These are phyloP conservation scores for Drosophila arawakana DNA, from an alignment of 1,140 invertebrate genomes.

Conservation along the genomic window DNA sequence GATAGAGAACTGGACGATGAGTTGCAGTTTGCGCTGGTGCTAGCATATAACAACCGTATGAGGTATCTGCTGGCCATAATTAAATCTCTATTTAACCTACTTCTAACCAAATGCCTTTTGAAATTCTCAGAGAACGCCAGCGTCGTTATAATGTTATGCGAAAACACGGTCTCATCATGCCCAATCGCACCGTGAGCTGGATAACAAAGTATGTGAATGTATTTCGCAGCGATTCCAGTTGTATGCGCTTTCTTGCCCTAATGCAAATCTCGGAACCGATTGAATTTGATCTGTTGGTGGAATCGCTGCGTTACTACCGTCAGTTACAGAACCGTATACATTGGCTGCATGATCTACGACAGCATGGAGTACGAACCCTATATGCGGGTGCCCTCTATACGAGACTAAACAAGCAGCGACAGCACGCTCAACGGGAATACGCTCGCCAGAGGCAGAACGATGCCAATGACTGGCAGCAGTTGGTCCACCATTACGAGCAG, in stretches of 20 bases:
- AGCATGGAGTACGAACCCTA: conserved; percentile 89
- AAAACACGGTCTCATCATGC: conserved; percentile 91
- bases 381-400: conserved; percentile 88
- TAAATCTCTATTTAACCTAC: background rate
- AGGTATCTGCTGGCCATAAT: conserved; percentile 38
- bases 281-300: conserved; percentile 91
- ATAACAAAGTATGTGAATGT: conserved; percentile 83
- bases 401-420: conserved; percentile 87
- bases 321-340: conserved; percentile 89
- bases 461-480: conserved; percentile 84
- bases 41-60: conserved; percentile 78
- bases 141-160: conserved; percentile 90
- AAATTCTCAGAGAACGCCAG: conserved; percentile 87
- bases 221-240: conserved; percentile 66
- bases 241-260: conserved; percentile 89
- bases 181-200: conserved; percentile 87
- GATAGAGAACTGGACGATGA: conserved; percentile 77
- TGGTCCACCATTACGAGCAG: conserved; percentile 69
- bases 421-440: conserved; percentile 85
- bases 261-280: conserved; percentile 90
- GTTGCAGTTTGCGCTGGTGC: conserved; percentile 87
- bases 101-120: background rate
- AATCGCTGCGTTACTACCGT: conserved; percentile 89
- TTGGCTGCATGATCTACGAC: conserved; percentile 88
- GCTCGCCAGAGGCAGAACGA: conserved; percentile 64